These are phyloP conservation scores for Autographa gamma DNA, from an alignment of 2,888 invertebrate species.

Conservation along the genomic window DNA sequence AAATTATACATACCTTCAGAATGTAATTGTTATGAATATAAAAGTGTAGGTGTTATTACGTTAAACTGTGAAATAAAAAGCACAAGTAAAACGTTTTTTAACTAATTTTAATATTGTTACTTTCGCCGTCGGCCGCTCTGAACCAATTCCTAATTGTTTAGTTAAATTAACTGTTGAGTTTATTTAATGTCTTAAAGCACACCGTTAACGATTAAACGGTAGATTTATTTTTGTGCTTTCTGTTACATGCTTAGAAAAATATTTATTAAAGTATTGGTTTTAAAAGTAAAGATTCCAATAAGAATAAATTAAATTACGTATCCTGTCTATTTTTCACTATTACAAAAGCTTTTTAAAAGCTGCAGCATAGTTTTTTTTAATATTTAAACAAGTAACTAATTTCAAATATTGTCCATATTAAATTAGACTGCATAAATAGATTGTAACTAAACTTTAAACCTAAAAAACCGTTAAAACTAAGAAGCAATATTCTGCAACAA, in stretches of 20 bases:
- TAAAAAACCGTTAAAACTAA: neutral
- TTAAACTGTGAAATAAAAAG: neutral
- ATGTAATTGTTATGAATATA: conserved; percentile 1
- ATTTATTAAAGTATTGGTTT: neutral
- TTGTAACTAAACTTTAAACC: neutral
- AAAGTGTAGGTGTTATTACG: neutral
- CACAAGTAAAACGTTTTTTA: conserved; percentile 17
- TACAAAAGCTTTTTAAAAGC: neutral
- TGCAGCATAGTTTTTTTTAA: no score
- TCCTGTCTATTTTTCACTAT: neutral
- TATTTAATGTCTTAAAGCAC: neutral
- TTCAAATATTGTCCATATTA: no score
- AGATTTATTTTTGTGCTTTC: neutral
- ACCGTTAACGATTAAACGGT: neutral
- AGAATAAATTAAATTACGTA: neutral
- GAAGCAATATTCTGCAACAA: conserved; percentile 48
- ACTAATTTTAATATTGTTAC: conserved; percentile 33
- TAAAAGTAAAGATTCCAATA: neutral
- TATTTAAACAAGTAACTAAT: no score
- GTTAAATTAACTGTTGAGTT: conserved; percentile 11
- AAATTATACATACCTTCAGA: conserved; percentile 9
- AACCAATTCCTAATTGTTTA: conserved; percentile 34
- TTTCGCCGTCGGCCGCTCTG: conserved; percentile 56
- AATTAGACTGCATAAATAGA: neutral
- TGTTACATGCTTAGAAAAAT: neutral